Evolutionary conservation across 2,888 invertebrate genomes (phyloP).

Genomic region (Drosophila mercatorum): DNA sequence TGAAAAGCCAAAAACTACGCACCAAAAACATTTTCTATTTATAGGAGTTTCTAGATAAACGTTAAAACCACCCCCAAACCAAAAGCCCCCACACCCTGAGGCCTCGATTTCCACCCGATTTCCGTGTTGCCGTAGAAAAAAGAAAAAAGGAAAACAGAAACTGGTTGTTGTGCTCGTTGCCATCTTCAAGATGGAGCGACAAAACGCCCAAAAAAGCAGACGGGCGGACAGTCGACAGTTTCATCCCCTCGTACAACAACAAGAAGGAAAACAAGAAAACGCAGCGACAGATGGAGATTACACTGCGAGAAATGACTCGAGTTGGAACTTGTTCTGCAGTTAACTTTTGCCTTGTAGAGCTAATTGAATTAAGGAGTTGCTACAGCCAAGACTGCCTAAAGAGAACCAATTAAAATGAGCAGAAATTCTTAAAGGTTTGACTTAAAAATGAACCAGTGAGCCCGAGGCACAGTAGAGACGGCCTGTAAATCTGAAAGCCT

Average conservation of each 20-base stretch:
- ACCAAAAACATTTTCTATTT: constrained; percentile 36
- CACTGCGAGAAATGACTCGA: constrained; percentile 54
- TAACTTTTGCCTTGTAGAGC: constrained; percentile 16
- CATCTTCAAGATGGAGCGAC: constrained; percentile 69
- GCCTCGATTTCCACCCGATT: constrained; percentile 34
- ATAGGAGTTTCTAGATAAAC: constrained; percentile 38
- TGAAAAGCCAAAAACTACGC: constrained; percentile 42
- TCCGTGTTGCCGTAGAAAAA: constrained; percentile 19
- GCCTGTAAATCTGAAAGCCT: neutral
- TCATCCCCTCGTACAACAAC: constrained; percentile 66
- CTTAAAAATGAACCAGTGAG: neutral
- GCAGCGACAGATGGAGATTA: constrained; percentile 32
- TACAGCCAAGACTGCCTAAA: neutral
- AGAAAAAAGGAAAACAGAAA: constrained; percentile 28
- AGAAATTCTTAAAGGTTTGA: neutral
- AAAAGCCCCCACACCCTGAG: constrained; percentile 24
- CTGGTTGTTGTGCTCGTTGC: constrained; percentile 66
- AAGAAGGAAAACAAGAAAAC: constrained; percentile 15
- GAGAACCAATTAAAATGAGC: neutral
- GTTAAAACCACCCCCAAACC: constrained; percentile 62
- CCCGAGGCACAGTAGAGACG: neutral
- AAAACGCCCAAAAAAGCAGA: constrained; percentile 52
- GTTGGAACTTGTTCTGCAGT: constrained; percentile 44
- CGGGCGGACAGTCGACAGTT: constrained; percentile 51
- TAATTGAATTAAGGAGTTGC: constrained; percentile 20